Evolutionary conservation across 2,888 invertebrate species (phyloP).

Genomic region (Endomychus coccineus): DNA sequence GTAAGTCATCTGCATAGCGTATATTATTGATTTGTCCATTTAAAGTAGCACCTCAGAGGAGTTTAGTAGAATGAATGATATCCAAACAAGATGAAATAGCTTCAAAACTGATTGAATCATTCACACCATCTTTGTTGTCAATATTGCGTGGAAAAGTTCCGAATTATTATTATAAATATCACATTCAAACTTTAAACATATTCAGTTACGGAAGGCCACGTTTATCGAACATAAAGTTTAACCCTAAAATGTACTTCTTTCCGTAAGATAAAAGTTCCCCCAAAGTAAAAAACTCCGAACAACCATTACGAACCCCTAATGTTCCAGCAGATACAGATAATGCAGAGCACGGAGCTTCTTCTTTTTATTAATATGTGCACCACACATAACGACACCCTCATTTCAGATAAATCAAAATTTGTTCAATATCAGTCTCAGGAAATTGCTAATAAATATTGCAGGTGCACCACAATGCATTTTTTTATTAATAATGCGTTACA

Average conservation of each 20-base stretch:
- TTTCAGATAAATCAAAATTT: slow-evolving; percentile 34
- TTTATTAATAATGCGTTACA: slow-evolving; percentile 29
- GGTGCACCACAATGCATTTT: slow-evolving; percentile 34
- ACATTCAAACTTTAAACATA: too few relatives aligned
- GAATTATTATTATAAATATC: too few relatives aligned
- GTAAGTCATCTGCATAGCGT: too few relatives aligned
- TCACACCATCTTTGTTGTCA: too few relatives aligned
- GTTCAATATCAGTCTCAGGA: slow-evolving; percentile 30
- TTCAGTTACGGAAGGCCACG: not conserved
- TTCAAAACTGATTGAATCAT: too few relatives aligned
- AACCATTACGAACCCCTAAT: slow-evolving; percentile 33
- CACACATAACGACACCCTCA: slow-evolving; percentile 29
- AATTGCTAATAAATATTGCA: slow-evolving; percentile 35
- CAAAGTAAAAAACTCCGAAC: slow-evolving; percentile 34
- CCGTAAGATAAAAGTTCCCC: slow-evolving; percentile 34
- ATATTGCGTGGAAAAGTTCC: too few relatives aligned
- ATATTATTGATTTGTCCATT: too few relatives aligned
- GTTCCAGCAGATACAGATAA: slow-evolving; percentile 32
- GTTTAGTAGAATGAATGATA: too few relatives aligned
- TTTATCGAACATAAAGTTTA: slow-evolving; percentile 21
- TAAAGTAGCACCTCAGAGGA: too few relatives aligned
- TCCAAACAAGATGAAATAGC: too few relatives aligned
- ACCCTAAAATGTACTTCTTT: slow-evolving; percentile 1
- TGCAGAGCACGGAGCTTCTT: slow-evolving; percentile 29
- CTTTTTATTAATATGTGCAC: slow-evolving; percentile 33